Base-by-base conservation (phyloP, 30 jellyfish, hydroid and myxozoan genomes). In the Cassiopea andromeda region DNA sequence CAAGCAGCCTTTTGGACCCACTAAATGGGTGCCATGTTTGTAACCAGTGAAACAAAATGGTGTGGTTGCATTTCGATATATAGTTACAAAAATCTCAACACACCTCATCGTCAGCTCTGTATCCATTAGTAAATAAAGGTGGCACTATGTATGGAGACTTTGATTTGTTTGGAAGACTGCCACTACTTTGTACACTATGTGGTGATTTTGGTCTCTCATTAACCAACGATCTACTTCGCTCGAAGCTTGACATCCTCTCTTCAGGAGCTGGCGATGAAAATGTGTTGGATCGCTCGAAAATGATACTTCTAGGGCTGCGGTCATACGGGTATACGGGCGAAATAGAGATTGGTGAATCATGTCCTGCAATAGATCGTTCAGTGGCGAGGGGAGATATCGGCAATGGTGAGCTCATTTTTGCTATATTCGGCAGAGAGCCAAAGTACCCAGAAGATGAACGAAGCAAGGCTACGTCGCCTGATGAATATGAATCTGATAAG, bases 391-490 rank as follows among this genome's bases (percentile, higher is more conserved):
- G 94, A 19, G 94, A 86, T 60, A 61, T 46, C 15, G 94, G 94
- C 69, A 86, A 60, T 17, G 94, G 94, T 13, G 94, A 75, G 38
- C 70, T 47, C 73, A 77, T 68, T 44, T 54, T 81, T 1, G 89
- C 88, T 9, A 86, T 73, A 60, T 86, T 86, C 0, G 94, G 94
- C 2, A 86, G 58, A 2, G 94, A 86, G 50, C 94, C 94, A 27
- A 86, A 86, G 79, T 86, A 86, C 7, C 94, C 94, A 1, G 94
- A 86, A 8, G 94, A 86, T 12, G 94, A 86, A 17, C 94, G 81
- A 1, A 86, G 79, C 60, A 46, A 38, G 58, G 88, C 89, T 48
- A 86, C 9, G 58, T 75, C 83, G 46, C 75, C 85, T 1, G 92
- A 73, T 14, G 83, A 44, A 64, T 60, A 77, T 45, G 94, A 86